Evolutionary conservation across 2,113 vertebrate species (phyloP).

Genomic region (Cisticola juncidis): DNA sequence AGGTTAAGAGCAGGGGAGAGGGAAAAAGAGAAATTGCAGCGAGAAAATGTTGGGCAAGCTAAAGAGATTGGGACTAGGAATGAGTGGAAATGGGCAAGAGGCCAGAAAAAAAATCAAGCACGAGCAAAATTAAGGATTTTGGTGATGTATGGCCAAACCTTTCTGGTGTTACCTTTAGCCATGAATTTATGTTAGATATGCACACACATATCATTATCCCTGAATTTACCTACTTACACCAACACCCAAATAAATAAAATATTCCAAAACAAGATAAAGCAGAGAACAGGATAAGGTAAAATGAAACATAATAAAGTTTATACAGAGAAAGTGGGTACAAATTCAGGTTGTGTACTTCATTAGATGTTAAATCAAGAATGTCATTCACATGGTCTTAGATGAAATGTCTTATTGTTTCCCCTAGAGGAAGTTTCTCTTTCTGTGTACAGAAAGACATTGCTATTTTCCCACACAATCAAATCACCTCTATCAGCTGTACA

Average conservation of each 20-base stretch:
- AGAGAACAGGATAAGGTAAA: not conserved
- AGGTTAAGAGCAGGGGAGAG: not conserved
- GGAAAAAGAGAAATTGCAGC: not conserved
- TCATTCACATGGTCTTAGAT: not conserved
- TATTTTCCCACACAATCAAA: not conserved
- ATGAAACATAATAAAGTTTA: not conserved
- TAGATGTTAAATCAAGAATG: not conserved
- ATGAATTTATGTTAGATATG: not conserved
- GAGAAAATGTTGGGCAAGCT: not conserved
- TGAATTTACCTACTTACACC: not conserved
- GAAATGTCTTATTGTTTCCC: not conserved
- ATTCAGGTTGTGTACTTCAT: not conserved
- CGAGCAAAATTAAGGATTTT: not conserved
- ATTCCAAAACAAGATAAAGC: not conserved
- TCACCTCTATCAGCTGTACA: not conserved
- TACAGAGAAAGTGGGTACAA: not conserved
- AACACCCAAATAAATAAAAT: not conserved
- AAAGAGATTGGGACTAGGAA: not conserved
- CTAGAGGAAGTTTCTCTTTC: not conserved
- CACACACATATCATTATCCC: rapidly evolving
- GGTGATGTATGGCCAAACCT: not conserved
- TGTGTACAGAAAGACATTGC: not conserved
- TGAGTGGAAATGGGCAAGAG: not conserved
- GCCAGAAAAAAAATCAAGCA: not conserved
- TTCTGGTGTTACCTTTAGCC: not conserved